These are phyloP conservation scores for Urocolius indicus DNA, from an alignment of 2,113 vertebrate species.

Conservation along the genomic window DNA sequence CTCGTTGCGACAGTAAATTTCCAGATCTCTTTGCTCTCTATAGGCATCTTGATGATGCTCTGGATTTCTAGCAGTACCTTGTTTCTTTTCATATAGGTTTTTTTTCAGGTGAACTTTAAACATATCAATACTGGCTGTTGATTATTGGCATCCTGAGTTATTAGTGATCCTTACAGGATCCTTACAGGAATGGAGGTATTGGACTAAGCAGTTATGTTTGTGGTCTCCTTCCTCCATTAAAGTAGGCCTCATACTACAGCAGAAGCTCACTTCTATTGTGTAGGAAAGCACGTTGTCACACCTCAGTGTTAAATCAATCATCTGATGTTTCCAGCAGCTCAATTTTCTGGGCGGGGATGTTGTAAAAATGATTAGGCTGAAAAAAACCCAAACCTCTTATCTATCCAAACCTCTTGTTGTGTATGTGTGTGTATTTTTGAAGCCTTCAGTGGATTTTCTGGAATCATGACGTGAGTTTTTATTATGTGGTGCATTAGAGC, in stretches of 20 bases:
- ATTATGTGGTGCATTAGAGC: background rate
- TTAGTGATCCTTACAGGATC: background rate
- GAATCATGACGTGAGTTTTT: slow-evolving; percentile 7
- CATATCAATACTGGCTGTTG: background rate
- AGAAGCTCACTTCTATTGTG: background rate
- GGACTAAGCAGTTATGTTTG: background rate
- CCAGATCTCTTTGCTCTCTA: background rate
- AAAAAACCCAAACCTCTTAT: background rate
- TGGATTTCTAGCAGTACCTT: background rate
- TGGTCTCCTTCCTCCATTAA: background rate
- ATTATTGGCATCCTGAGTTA: background rate
- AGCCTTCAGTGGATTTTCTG: slow-evolving; percentile 19
- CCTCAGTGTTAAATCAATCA: background rate
- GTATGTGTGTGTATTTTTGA: background rate
- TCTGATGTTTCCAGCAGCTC: background rate
- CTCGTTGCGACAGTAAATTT: background rate
- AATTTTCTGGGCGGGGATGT: background rate
- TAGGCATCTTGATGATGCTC: background rate
- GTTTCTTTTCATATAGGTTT: background rate
- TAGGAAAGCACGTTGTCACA: background rate
- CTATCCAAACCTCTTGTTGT: background rate
- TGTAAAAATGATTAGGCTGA: background rate
- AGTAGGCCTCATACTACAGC: background rate
- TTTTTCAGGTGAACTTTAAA: background rate
- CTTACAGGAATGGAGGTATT: background rate